phyloP scores from a whole-genome alignment of 2,113 vertebrate species.

The Ophiodon elongatus region DNA sequence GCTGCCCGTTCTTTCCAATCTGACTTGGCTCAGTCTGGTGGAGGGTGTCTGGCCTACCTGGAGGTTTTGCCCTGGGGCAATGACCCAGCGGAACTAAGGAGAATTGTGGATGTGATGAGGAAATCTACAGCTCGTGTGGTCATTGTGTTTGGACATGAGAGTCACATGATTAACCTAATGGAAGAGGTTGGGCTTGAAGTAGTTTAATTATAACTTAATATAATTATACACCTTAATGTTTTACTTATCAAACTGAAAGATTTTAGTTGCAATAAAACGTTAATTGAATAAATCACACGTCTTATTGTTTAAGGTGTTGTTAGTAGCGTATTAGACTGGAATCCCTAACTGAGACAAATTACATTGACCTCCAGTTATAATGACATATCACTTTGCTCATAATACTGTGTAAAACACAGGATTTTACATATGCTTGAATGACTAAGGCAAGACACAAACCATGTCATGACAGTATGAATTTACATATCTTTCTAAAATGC shows the following conservation, averaged over 20 bases:
- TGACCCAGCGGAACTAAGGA: conserved; percentile 55
- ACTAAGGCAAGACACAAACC: neutral
- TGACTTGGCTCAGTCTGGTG: conserved; percentile 27
- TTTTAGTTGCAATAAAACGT: neutral
- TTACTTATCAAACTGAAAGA: neutral
- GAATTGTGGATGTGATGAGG: conserved; percentile 72
- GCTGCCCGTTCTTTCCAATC: conserved; percentile 16
- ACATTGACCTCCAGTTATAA: neutral
- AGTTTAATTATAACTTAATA: neutral
- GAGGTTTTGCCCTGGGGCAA: conserved; percentile 70
- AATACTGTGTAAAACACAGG: neutral
- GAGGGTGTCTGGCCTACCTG: conserved; percentile 69
- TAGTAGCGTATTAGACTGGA: neutral
- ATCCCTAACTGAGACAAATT: neutral
- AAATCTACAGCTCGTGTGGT: conserved; percentile 61
- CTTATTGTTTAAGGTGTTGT: neutral
- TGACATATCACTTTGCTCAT: neutral
- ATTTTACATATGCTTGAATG: neutral
- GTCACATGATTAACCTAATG: conserved; percentile 62
- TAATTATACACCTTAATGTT: neutral
- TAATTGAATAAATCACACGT: neutral
- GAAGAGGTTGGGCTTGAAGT: conserved; percentile 16
- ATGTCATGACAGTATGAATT: neutral
- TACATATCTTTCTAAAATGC: neutral
- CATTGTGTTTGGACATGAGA: conserved; percentile 65